Evolutionary conservation across 2,797 vertebrate genomes (phyloP).

Genomic region (Delichon dasypus): DNA sequence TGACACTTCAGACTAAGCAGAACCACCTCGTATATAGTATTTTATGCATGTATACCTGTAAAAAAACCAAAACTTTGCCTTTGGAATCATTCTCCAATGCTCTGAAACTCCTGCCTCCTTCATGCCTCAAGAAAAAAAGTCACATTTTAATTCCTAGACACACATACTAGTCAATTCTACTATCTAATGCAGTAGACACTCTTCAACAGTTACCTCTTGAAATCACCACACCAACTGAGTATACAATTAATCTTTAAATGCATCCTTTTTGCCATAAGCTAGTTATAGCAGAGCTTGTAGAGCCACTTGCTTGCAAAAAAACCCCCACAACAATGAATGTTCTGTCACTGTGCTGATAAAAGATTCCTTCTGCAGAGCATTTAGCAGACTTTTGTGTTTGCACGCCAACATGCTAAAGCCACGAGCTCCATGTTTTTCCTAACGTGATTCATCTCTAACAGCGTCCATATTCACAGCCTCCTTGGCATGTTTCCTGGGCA

Average conservation of each 20-base stretch:
- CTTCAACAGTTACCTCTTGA: background rate
- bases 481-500: slow-evolving; percentile 9
- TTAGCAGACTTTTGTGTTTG: background rate
- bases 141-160: background rate
- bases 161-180: background rate
- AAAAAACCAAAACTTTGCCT: background rate
- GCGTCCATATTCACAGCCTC: background rate
- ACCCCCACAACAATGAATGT: background rate
- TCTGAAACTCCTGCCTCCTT: background rate
- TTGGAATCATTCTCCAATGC: background rate
- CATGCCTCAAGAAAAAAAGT: background rate
- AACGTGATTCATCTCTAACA: slow-evolving; percentile 3
- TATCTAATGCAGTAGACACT: background rate
- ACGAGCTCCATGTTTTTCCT: background rate
- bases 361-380: background rate
- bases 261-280: background rate
- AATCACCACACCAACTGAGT: background rate
- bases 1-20: background rate
- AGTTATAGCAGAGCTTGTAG: background rate
- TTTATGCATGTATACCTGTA: background rate
- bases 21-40: background rate
- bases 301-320: background rate
- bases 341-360: background rate
- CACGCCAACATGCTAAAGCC: slow-evolving; percentile 34
- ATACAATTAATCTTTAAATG: background rate